Conservation (phyloP, 2,888 invertebrate species). For the Agriopis marginaria region DNA sequence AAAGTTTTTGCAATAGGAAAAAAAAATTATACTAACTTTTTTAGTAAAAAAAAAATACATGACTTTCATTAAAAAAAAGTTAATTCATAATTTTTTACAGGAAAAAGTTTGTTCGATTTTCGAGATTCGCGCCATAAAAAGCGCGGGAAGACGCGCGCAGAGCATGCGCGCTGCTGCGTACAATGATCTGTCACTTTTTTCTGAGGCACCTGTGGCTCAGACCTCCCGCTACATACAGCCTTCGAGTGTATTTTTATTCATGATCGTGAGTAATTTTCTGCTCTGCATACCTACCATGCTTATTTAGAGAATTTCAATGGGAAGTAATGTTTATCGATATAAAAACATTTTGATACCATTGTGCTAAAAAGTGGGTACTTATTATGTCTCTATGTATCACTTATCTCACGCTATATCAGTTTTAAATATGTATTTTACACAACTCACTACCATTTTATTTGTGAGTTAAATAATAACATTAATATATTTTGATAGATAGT, state of each 20-base stretch:
- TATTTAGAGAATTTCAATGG: neutral
- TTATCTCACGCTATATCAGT: slow-evolving; percentile 1
- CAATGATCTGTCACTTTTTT: slow-evolving; percentile 70
- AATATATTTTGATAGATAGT: too few relatives aligned
- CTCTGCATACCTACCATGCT: slow-evolving; percentile 48
- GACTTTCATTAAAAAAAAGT: slow-evolving; percentile 9
- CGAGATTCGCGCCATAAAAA: slow-evolving; percentile 63
- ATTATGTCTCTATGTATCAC: neutral
- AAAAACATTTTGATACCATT: neutral
- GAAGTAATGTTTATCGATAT: neutral
- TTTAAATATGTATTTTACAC: neutral
- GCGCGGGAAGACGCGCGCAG: slow-evolving; percentile 71
- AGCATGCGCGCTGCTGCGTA: slow-evolving; percentile 72
- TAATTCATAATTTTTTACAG: slow-evolving; percentile 19
- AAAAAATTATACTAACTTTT: neutral
- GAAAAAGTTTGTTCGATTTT: slow-evolving; percentile 39
- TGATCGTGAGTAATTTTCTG: slow-evolving; percentile 64
- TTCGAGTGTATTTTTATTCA: slow-evolving; percentile 56
- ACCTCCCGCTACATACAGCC: slow-evolving; percentile 68
- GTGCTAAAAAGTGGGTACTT: slow-evolving; percentile 1
- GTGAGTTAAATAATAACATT: neutral
- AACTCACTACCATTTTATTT: neutral
- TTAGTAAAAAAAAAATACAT: slow-evolving; percentile 1
- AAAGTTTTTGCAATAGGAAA: slow-evolving; percentile 10
- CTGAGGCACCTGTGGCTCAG: slow-evolving; percentile 53